These are phyloP conservation scores for Calephelis perditalis DNA, from an alignment of 2,888 invertebrate genomes.

Conservation along the genomic window DNA sequence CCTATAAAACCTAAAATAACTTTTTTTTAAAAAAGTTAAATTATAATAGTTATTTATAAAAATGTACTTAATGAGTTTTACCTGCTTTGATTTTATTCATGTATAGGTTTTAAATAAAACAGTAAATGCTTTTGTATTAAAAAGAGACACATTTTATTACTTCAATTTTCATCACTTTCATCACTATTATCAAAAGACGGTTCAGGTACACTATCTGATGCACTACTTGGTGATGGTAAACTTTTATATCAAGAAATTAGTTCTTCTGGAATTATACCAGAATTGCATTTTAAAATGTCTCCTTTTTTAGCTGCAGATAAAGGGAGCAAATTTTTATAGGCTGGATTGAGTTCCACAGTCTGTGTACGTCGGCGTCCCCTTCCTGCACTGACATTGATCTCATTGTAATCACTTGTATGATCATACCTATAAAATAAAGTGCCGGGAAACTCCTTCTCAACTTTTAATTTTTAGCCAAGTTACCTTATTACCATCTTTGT, in stretches of 20 bases:
- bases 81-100: background rate
- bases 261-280: conserved; percentile 5
- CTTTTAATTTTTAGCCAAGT: conserved; percentile 2
- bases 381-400: conserved; percentile 2
- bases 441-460: background rate
- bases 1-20: conserved; percentile 1
- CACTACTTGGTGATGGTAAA: background rate
- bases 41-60: conserved; percentile 1
- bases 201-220: conserved; percentile 1
- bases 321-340: conserved; percentile 2
- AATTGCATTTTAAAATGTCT: conserved; percentile 7
- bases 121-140: conserved; percentile 3
- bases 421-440: conserved; percentile 5
- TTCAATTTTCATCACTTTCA: background rate
- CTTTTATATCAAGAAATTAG: conserved; percentile 2
- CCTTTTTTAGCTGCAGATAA: background rate
- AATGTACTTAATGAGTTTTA: background rate
- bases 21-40: conserved; percentile 2
- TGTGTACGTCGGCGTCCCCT: background rate
- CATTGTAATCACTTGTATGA: conserved; percentile 5
- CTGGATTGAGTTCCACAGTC: background rate
- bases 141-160: background rate
- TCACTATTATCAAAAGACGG: background rate
- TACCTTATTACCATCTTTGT: conserved; percentile 4
- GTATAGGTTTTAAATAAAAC: background rate